Conservation (phyloP, 1,140 invertebrate genomes). For the Gonatopus flavifemur region DNA sequence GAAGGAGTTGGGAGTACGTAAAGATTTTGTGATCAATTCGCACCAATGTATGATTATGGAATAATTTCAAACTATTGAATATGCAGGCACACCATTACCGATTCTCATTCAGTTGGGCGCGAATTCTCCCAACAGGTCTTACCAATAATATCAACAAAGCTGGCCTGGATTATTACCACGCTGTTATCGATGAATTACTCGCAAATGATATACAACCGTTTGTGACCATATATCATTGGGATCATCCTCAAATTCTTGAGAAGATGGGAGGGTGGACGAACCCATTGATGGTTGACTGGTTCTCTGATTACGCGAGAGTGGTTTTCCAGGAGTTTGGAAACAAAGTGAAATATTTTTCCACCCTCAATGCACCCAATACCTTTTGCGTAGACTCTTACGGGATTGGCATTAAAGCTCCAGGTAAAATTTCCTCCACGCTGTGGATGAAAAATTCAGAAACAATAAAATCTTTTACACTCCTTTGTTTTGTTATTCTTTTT, state of each 20-base stretch:
- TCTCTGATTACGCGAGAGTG: slow-evolving; percentile 26
- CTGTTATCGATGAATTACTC: slow-evolving; percentile 57
- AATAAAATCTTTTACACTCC: too few species aligned
- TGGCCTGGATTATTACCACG: slow-evolving; percentile 60
- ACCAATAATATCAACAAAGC: slow-evolving; percentile 52
- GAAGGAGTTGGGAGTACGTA: slow-evolving; percentile 56
- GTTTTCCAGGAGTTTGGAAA: slow-evolving; percentile 35
- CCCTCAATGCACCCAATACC: too few species aligned
- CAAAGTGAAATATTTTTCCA: too few species aligned
- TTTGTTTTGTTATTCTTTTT: too few species aligned
- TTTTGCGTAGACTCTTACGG: too few species aligned
- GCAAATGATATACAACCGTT: slow-evolving; percentile 30
- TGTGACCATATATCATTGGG: not conserved
- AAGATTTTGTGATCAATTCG: not conserved
- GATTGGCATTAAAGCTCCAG: too few species aligned
- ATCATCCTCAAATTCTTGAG: slow-evolving; percentile 10
- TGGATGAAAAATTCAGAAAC: too few species aligned
- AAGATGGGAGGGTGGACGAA: slow-evolving; percentile 32
- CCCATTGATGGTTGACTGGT: slow-evolving; percentile 21
- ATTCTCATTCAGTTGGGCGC: slow-evolving; percentile 62
- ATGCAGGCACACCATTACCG: too few species aligned
- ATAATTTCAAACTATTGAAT: too few species aligned
- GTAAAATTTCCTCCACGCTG: too few species aligned
- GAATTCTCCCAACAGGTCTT: slow-evolving; percentile 58
- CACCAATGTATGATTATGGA: not conserved